Conservation (phyloP, 2,797 vertebrate species). For the Smutsia gigantea region DNA sequence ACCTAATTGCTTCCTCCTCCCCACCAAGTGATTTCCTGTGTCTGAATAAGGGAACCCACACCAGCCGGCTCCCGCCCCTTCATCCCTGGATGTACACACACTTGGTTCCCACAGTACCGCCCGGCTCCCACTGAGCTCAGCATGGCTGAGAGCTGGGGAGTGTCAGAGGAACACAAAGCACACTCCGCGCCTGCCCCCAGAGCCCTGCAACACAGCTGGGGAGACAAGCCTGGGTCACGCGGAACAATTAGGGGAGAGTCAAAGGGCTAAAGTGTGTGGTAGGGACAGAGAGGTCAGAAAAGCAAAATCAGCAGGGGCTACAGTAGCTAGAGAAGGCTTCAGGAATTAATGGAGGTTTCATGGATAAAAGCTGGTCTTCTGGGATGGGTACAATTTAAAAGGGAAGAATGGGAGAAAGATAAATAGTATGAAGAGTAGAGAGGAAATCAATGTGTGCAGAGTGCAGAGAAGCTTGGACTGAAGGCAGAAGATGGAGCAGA, state of each 20-base stretch:
- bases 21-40: background rate
- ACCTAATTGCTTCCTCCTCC: background rate
- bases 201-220: background rate
- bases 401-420: background rate
- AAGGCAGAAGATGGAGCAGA: background rate
- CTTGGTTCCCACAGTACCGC: background rate
- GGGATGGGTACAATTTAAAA: background rate
- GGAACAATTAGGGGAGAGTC: background rate
- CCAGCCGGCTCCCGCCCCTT: background rate
- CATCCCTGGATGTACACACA: background rate
- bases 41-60: background rate
- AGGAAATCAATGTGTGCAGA: rapidly evolving
- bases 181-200: rapidly evolving
- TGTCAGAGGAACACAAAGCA: background rate
- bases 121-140: rapidly evolving
- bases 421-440: background rate
- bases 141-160: background rate
- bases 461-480: background rate
- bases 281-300: background rate
- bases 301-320: background rate
- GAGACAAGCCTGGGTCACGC: background rate
- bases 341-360: background rate
- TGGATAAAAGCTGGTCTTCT: no score
- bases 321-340: background rate
- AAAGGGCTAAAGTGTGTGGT: background rate